Evolutionary conservation across 2,113 vertebrate species (phyloP).

Genomic region (Equus quagga): DNA sequence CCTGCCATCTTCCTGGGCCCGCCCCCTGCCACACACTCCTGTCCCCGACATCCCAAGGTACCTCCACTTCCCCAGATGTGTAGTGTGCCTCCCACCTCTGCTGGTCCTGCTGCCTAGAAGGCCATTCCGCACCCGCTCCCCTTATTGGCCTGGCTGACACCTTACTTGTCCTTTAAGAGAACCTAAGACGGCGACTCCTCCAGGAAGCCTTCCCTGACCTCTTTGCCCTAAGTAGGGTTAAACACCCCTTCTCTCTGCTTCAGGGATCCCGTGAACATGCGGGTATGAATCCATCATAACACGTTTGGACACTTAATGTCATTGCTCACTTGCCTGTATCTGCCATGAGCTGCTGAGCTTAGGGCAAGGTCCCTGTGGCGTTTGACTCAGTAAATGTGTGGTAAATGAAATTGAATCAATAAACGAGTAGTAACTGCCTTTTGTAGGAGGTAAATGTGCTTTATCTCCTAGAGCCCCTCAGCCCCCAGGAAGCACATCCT

Average conservation of each 20-base stretch:
- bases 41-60: neutral
- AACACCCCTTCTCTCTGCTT: neutral
- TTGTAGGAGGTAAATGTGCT: neutral
- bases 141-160: neutral
- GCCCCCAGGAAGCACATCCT: neutral
- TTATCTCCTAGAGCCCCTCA: neutral
- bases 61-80: neutral
- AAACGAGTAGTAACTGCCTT: neutral
- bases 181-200: neutral
- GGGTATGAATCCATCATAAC: neutral
- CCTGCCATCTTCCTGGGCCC: neutral
- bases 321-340: neutral
- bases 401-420: neutral
- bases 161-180: neutral
- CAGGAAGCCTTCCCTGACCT: constrained; percentile 14
- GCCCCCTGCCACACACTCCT: neutral
- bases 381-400: neutral
- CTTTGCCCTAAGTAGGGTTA: neutral
- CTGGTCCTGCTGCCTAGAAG: neutral
- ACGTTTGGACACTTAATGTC: neutral
- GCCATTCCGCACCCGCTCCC: neutral
- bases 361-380: neutral
- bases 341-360: neutral
- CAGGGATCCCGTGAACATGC: neutral
- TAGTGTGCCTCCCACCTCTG: neutral